Evolutionary conservation across 2,888 invertebrate species (phyloP).

Genomic region (Lutraria lutraria): DNA sequence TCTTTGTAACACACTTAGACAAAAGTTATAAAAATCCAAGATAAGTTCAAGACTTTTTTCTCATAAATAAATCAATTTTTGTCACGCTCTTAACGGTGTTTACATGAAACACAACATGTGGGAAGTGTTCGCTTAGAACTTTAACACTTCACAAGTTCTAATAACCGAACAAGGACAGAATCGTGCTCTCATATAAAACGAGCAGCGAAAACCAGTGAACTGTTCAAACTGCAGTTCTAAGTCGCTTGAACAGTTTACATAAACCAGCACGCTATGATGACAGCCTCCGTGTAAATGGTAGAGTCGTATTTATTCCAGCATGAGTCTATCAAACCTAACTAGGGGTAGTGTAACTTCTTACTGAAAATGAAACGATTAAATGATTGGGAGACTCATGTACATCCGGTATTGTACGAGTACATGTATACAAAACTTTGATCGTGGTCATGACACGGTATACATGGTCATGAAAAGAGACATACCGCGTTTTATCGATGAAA

Average conservation of each 20-base stretch:
- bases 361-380: not conserved
- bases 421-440: too few relatives aligned
- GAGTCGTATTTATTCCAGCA: not conserved
- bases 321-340: not conserved
- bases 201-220: not conserved
- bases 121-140: not conserved
- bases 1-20: not conserved
- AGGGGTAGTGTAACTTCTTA: not conserved
- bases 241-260: not conserved
- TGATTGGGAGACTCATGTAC: not conserved
- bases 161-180: not conserved
- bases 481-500: too few relatives aligned
- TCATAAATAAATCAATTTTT: slow-evolving; percentile 29
- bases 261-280: not conserved
- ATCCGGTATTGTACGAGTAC: too few relatives aligned
- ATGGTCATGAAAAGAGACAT: too few relatives aligned
- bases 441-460: too few relatives aligned
- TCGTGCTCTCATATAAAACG: not conserved
- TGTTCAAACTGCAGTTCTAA: not conserved
- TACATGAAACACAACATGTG: slow-evolving; percentile 32
- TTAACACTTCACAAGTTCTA: not conserved
- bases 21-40: not conserved
- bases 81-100: slow-evolving; percentile 39
- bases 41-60: slow-evolving; percentile 1
- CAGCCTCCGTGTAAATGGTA: not conserved